Evolutionary conservation across 2,888 invertebrate genomes (phyloP).

Genomic region (Tinea pellionella): DNA sequence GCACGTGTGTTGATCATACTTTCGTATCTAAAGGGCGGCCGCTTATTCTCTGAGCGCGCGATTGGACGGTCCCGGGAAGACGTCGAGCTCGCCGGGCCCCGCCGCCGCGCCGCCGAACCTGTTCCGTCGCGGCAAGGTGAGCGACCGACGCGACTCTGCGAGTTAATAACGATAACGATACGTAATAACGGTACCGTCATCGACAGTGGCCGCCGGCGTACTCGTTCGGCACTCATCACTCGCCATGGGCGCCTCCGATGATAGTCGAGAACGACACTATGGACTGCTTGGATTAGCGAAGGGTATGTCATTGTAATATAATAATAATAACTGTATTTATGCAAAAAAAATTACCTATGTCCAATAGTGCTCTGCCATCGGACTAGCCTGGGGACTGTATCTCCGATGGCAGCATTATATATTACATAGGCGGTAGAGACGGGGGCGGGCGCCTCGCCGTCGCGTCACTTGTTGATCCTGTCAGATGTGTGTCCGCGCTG

Average conservation of each 20-base stretch:
- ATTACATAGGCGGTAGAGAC: not conserved
- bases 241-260: conserved; percentile 63
- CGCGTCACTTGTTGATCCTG: not conserved
- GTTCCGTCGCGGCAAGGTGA: conserved; percentile 47
- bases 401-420: too few species aligned
- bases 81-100: conserved; percentile 41
- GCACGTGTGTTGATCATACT: not conserved
- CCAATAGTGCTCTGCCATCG: too few species aligned
- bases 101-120: conserved; percentile 61
- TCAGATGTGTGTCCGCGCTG: not conserved
- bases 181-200: not conserved
- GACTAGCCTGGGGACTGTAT: too few species aligned
- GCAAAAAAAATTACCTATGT: too few species aligned
- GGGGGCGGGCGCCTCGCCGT: not conserved
- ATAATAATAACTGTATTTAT: too few species aligned
- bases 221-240: conserved; percentile 72
- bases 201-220: conserved; percentile 58
- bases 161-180: too few species aligned
- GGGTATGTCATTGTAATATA: not conserved
- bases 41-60: conserved; percentile 48
- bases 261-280: conserved; percentile 71
- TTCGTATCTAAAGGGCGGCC: conserved; percentile 32
- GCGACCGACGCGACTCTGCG: not conserved
- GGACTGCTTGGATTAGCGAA: conserved; percentile 28
- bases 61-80: conserved; percentile 31